These are phyloP conservation scores for Poeciliopsis paucimaculata DNA, from an alignment of 2,797 vertebrate species.

Conservation along the genomic window DNA sequence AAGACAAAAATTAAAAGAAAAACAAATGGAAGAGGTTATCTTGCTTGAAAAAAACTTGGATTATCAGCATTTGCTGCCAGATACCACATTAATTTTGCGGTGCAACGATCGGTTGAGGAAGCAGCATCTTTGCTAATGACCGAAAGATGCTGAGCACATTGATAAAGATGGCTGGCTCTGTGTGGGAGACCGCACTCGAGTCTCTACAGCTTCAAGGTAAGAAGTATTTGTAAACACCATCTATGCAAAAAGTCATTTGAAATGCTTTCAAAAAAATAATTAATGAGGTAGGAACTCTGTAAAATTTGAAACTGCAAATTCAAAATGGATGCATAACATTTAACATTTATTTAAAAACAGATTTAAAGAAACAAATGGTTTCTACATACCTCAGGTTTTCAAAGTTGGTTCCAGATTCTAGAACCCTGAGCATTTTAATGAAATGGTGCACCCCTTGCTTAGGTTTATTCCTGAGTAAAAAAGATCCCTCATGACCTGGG, in stretches of 20 bases:
- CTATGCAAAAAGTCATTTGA: background rate
- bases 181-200: background rate
- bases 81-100: background rate
- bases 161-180: background rate
- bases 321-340: background rate
- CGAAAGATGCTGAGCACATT: background rate
- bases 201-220: background rate
- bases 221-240: background rate
- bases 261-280: background rate
- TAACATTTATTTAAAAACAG: too few relatives aligned
- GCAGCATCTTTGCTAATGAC: background rate
- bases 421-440: background rate
- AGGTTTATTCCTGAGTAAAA: background rate
- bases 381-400: background rate
- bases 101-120: constrained; percentile 3
- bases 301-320: background rate
- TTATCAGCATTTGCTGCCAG: background rate
- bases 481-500: background rate
- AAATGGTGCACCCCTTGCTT: background rate
- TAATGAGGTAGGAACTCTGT: background rate
- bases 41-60: background rate
- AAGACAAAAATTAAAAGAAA: background rate
- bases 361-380: background rate
- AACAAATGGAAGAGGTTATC: background rate
- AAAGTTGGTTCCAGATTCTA: background rate